Evolutionary conservation across 2,113 vertebrate genomes (phyloP), one percentile per base, ranked within the genome.

Genomic region (Zosterops hypoxanthus): DNA sequence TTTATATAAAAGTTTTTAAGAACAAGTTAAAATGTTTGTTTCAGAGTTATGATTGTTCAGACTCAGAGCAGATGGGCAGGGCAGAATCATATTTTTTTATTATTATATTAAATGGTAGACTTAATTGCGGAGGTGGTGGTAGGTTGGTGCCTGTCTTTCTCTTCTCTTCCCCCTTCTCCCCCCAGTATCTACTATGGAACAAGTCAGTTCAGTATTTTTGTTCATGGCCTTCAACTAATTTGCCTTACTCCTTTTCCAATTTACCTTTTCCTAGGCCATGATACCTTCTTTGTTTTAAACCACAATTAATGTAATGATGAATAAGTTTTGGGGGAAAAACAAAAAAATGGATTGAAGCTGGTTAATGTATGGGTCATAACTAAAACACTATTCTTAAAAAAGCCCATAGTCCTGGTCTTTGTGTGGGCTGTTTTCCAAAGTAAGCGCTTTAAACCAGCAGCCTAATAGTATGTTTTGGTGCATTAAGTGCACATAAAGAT

Each of bases 31-130:
- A 98, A 98, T 98, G 97, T 97, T 95, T 98, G 94, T 97, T 98
- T 95, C 97, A 97, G 98, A 97, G 97, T 98, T 98, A 96, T 98
- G 96, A 98, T 89, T 97, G 97, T 98, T 98, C 98, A 98, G 98
- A 98, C 98, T 98, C 98, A 98, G 98, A 98, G 98, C 98, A 98
- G 98, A 98, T 97, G 98, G 98, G 98, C 98, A 98, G 98, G 98
- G 98, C 98, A 98, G 98, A 98, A 95, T 95, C 5, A 5, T 97
- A 39, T 39, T 39, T 39, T 39, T 39, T 39, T 39, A 39, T 39
- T 39, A 39, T 39, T 39, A 39, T 39, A 39, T 97, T 80, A 96
- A 96, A 97, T 90, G 75, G 64, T 98, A 94, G 92, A 75, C 81
- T 97, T 90, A 89, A 94, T 97, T 97, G 98, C 98, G 97, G 98